Percentiles rank a stretch among this genome's conserved stretches.
Conservation (phyloP, 2,888 invertebrate genomes). For the Calephelis perditalis region DNA sequence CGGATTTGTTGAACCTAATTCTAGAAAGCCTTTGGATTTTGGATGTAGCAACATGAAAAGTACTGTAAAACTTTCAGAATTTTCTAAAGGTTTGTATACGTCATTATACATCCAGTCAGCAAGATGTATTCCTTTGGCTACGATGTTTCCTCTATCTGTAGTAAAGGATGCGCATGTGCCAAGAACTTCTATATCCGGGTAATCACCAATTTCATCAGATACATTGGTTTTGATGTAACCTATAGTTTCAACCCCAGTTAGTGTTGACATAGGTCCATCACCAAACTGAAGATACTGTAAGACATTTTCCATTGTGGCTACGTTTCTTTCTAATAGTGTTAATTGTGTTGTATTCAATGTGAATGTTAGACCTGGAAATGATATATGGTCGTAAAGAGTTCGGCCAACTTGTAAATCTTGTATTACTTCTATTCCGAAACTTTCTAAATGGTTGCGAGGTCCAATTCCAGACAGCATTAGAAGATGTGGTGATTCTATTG, state of each 20-base stretch:
- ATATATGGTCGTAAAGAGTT: conserved; percentile 83
- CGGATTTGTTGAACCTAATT: conserved; percentile 81
- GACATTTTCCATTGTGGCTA: conserved; percentile 47
- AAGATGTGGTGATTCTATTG: conserved; percentile 89
- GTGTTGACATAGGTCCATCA: conserved; percentile 71
- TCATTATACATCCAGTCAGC: conserved; percentile 61
- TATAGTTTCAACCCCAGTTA: conserved; percentile 78
- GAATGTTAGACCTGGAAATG: conserved; percentile 78
- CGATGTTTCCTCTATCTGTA: conserved; percentile 70
- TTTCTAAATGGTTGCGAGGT: conserved; percentile 77
- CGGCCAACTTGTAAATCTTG: conserved; percentile 82
- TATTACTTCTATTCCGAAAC: conserved; percentile 78
- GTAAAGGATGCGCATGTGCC: conserved; percentile 77
- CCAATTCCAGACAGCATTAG: conserved; percentile 83
- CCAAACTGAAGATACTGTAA: conserved; percentile 58
- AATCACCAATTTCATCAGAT: conserved; percentile 69
- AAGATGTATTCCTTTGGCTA: conserved; percentile 57
- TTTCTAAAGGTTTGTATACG: conserved; percentile 57
- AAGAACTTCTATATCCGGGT: conserved; percentile 82
- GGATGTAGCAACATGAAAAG: conserved; percentile 79
- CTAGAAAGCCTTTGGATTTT: conserved; percentile 81
- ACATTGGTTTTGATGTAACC: conserved; percentile 78
- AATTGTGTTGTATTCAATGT: conserved; percentile 61
- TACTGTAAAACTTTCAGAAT: conserved; percentile 63
- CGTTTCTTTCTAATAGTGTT: conserved; percentile 45